Evolutionary conservation across 2,888 invertebrate genomes (phyloP).

Genomic region (Exephanes ischioxanthus): DNA sequence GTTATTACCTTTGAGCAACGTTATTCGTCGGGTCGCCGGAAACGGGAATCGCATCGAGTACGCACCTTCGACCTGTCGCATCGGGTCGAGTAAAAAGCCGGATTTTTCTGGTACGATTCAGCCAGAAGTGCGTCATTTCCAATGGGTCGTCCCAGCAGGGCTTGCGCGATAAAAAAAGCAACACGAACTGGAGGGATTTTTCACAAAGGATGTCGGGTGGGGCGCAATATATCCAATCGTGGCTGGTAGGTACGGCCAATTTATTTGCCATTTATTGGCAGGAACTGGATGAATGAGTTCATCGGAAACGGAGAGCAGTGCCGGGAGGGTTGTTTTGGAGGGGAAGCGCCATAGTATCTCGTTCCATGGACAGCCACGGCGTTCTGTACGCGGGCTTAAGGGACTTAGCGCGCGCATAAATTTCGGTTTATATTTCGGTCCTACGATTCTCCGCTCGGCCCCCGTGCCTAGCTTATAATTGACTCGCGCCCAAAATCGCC

Average conservation of each 20-base stretch:
- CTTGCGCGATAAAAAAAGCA: conserved; percentile 29
- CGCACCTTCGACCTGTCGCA: neutral
- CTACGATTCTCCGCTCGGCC: conserved; percentile 19
- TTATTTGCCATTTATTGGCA: conserved; percentile 82
- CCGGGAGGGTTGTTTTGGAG: conserved; percentile 20
- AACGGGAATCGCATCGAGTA: neutral
- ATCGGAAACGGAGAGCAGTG: conserved; percentile 63
- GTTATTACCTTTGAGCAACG: neutral
- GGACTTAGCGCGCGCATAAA: conserved; percentile 50
- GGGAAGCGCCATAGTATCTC: conserved; percentile 9
- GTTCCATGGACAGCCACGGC: conserved; percentile 13
- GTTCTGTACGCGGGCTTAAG: conserved; percentile 40
- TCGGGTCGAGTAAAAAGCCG: conserved; percentile 1
- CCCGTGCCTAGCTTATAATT: conserved; percentile 20
- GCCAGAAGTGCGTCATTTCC: conserved; percentile 35
- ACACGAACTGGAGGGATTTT: conserved; percentile 4
- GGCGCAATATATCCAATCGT: conserved; percentile 72
- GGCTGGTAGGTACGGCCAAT: conserved; percentile 74
- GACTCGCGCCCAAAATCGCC: neutral
- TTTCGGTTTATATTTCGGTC: conserved; percentile 45
- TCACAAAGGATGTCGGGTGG: conserved; percentile 41
- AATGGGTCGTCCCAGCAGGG: conserved; percentile 30
- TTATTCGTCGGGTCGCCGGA: neutral
- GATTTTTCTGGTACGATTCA: conserved; percentile 6
- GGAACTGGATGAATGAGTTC: conserved; percentile 78